A percentile compares a stretch with the other conserved stretches of the same genome.
phyloP scores from a whole-genome alignment of 2,113 vertebrate genomes.

The Centropristis striata region DNA sequence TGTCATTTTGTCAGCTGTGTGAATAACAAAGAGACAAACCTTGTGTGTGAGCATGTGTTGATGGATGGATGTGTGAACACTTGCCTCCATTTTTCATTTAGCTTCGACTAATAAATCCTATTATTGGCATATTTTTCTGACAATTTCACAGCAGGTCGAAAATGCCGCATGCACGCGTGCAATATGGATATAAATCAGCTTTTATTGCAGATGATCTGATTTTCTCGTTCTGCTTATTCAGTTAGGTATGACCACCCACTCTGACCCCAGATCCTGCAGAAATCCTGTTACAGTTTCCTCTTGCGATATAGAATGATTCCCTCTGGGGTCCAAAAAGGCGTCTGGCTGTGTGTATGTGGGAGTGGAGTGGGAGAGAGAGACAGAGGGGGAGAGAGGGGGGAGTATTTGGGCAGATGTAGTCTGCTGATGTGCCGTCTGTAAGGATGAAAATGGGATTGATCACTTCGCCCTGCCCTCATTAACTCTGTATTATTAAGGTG shows the following conservation, averaged over 20 bases:
- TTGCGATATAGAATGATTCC: slow-evolving; percentile 40
- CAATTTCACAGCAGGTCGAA: slow-evolving; percentile 42
- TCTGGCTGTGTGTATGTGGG: slow-evolving; percentile 42
- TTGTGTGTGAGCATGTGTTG: slow-evolving; percentile 1
- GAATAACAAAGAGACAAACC: slow-evolving; percentile 20
- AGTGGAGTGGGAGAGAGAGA: slow-evolving; percentile 28
- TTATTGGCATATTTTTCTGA: slow-evolving; percentile 50
- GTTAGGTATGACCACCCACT: slow-evolving; percentile 65
- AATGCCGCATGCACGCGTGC: background rate
- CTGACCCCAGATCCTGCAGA: slow-evolving; percentile 64
- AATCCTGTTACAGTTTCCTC: slow-evolving; percentile 74
- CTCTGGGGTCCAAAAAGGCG: slow-evolving; percentile 43
- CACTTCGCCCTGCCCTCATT: slow-evolving; percentile 59
- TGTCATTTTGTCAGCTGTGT: background rate
- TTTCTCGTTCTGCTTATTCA: slow-evolving; percentile 62
- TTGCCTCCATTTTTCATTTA: slow-evolving; percentile 36
- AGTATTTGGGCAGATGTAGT: slow-evolving; percentile 63
- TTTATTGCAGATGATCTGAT: slow-evolving; percentile 79
- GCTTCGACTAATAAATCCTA: slow-evolving; percentile 42
- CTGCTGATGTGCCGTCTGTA: slow-evolving; percentile 33
- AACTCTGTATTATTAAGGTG: slow-evolving; percentile 60
- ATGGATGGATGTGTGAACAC: slow-evolving; percentile 11
- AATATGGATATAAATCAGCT: slow-evolving; percentile 61
- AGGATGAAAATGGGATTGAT: slow-evolving; percentile 70
- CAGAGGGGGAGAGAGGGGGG: background rate